Percentiles rank a stretch among this genome's conserved stretches.
Evolutionary conservation across 2,888 invertebrate genomes (phyloP).

Genomic region (Mythimna pallens): DNA sequence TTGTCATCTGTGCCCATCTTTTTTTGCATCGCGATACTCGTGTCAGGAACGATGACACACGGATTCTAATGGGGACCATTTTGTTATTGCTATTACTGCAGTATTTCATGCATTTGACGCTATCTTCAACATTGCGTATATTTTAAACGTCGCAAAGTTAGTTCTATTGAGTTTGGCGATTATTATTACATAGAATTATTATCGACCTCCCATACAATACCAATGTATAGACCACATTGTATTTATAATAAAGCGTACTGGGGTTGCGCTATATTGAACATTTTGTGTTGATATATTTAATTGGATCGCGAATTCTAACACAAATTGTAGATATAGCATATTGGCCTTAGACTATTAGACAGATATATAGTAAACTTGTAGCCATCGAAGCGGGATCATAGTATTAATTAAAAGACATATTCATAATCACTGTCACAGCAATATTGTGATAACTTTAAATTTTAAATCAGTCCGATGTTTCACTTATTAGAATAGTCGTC

Average conservation of each 20-base stretch:
- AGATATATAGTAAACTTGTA: slow-evolving; percentile 80
- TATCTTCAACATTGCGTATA: slow-evolving; percentile 11
- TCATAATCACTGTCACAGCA: slow-evolving; percentile 73
- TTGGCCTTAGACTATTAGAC: slow-evolving; percentile 87
- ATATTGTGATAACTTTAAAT: slow-evolving; percentile 79
- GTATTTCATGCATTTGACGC: slow-evolving; percentile 57
- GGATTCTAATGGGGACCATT: slow-evolving; percentile 62
- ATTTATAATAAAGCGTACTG: slow-evolving; percentile 74
- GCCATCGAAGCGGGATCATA: slow-evolving; percentile 84
- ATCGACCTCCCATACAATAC: slow-evolving; percentile 58
- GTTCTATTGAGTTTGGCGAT: slow-evolving; percentile 20
- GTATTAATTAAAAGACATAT: slow-evolving; percentile 85
- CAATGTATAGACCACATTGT: slow-evolving; percentile 49
- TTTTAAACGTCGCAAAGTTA: slow-evolving; percentile 1
- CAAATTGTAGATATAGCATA: slow-evolving; percentile 88
- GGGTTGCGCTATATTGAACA: slow-evolving; percentile 82
- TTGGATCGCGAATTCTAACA: slow-evolving; percentile 77
- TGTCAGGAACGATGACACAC: slow-evolving; percentile 22
- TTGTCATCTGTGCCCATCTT: slow-evolving; percentile 14
- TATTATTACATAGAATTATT: not conserved
- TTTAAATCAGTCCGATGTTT: slow-evolving; percentile 72
- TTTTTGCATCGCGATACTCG: slow-evolving; percentile 10
- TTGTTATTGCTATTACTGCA: slow-evolving; percentile 48
- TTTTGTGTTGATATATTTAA: slow-evolving; percentile 81
- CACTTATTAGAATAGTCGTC: slow-evolving; percentile 65